Evolutionary conservation across 64 coral and sea anemone genomes (phyloP), one percentile per base, ranked within the genome.

Genomic region (Cladopsammia gracilis): DNA sequence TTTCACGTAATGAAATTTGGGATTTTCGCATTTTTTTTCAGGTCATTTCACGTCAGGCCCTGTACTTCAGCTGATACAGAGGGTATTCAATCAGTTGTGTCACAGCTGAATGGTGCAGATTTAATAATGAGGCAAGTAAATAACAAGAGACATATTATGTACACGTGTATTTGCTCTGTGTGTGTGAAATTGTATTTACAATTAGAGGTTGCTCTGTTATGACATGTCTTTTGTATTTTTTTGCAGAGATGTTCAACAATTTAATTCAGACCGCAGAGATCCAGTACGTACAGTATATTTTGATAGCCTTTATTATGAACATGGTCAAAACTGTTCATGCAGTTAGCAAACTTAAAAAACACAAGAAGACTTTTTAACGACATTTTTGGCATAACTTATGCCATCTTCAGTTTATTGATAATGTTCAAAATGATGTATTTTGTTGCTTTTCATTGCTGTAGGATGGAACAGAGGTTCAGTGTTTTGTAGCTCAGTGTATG

Each of bases 401-500:
- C 34, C 0, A 34, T 34, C 34, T 34, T 34, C 34, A 34, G 34
- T 34, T 34, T 34, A 34, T 34, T 34, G 34, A 34, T 34, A 34
- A 34, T 34, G 0, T 18, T 74, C 7, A 25, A 20, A 45, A 3
- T 77, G 4, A 82, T 19, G 16, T 25, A 8, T 45, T 51, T 52
- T 67, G 6, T 9, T 4, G 2, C 42, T 19, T 3, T 19, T 12
- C 54, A 3, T 46, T 49, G 13, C 24, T 73, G 57, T 20, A 98
- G 97, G 97, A 98, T 94, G 97, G 97, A 22, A 93, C 91, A 20
- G 80, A 98, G 76, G 42, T 98, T 16, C 97, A 96, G 51, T 92
- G 78, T 5, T 98, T 96, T 85, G 82, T 98, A 19, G 97, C 97
- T 64, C 79, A 96, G 88, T 90, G 93, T 73, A 93, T 87, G 82